A percentile compares a stretch with the other conserved stretches of the same genome.
These are phyloP conservation scores for Melozone crissalis DNA, from an alignment of 2,113 vertebrate species.

Conservation along the genomic window DNA sequence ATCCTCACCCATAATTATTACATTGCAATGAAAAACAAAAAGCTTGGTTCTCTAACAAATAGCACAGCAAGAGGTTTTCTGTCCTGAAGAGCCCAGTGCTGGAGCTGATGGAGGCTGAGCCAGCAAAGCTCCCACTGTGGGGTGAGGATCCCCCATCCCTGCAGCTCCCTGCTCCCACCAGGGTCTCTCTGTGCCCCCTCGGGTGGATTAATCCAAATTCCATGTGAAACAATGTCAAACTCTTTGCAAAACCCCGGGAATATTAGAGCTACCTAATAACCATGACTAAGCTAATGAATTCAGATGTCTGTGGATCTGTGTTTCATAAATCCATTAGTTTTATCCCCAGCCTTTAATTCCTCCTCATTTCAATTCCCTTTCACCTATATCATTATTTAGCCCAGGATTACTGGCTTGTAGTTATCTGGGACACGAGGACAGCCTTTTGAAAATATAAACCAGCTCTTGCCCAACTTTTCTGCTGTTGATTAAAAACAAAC, in stretches of 20 bases:
- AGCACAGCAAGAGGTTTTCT: not conserved
- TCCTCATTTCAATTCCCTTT: not conserved
- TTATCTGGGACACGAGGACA: not conserved
- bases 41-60: not conserved
- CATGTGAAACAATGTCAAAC: not conserved
- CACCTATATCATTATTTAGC: not conserved
- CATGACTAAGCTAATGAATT: slow-evolving; percentile 31
- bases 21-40: not conserved
- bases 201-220: not conserved
- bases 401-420: not conserved
- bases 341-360: slow-evolving; percentile 3
- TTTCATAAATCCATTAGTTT: slow-evolving; percentile 25
- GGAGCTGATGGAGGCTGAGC: not conserved
- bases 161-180: not conserved
- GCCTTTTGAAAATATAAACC: not conserved
- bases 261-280: not conserved
- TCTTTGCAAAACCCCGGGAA: not conserved
- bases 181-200: not conserved
- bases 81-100: not conserved
- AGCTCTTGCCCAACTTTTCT: not conserved
- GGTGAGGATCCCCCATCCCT: not conserved
- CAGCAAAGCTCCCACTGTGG: not conserved
- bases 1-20: not conserved
- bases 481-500: not conserved
- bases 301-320: not conserved